Base-by-base conservation (phyloP, 2,797 vertebrate genomes). In the Periophthalmus magnuspinnatus region DNA sequence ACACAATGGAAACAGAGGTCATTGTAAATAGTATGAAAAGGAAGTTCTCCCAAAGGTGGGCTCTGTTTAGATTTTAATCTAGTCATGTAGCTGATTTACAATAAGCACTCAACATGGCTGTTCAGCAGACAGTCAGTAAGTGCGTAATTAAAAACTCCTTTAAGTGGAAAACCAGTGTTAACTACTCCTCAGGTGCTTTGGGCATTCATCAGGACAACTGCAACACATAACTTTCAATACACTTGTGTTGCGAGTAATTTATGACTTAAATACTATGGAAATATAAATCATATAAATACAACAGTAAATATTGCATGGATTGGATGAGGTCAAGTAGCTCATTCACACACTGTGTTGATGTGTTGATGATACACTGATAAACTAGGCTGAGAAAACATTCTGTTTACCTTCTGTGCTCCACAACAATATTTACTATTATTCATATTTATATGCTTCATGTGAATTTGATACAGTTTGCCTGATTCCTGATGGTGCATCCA, bases 401-500 rank as follows among this genome's bases (percentile, higher is more conserved):
- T 91, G 90, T 85, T 68, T 33, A 67, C 90, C 93, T 93, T 93
- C 93, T 94, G 93, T 91, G 85, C 86, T 72, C 55, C 59, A 55
- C 67, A 67, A 78, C 66, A 68, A 22, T 64, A 73, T 71, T 62
- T 77, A 81, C 74, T 72, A 41, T 41, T 59, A n/a, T 36, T 17
- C 13, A 41, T 41, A 41, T 28, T 28, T 28, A 28, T 28, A 28
- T 28, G 28, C 28, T 28, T 28, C 28, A 28, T 3, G 28, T 13
- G 38, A 22, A 22, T 22, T 54, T 21, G 7, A 10, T 9, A 9
- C 9, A 54, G 9, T 54, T 52, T 54, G 17, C 48, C 16, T 50
- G 14, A 48, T 48, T 48, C 16, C 17, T 54, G n/a, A 17, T 14
- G 14, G 17, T 50, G 14, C 47, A 50, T 21, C 52, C 55, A 2